Base-by-base conservation (phyloP, 2,888 invertebrate genomes). In the Caenorhabditis japonica region DNA sequence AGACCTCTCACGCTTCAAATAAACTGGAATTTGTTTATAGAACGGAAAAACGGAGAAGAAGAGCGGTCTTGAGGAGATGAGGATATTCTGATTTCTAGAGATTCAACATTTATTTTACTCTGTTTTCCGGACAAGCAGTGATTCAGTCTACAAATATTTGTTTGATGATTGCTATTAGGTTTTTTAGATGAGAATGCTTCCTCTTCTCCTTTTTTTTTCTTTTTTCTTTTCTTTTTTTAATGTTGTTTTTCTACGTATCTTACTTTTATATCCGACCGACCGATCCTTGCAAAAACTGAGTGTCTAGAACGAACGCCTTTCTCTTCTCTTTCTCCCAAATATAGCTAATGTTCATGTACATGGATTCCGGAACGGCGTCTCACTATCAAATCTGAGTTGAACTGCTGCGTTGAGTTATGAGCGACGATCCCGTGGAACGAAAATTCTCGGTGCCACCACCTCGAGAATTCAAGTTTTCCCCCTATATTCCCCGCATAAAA, bases 361-460 rank as follows among this genome's bases (percentile, higher is more conserved):
- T 66, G 66, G 56, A 66, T 56, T 49, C 53, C 25, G 23, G 39
- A 58, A 64, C 56, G 34, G 27, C 55, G 33, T 34, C 66, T 36
- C 51, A 17, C n/a, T 19, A 15, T 30, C 47, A 59, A 23, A 47
- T 36, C 52, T 68, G 53, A 60, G 33, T 19, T n/a, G n/a, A n/a
- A n/a, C n/a, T n/a, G n/a, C n/a, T n/a, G n/a, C n/a, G n/a, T n/a
- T 13, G 15, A 52, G 59, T 53, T 25, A 69, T 69, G 69, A 55
- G 25, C 33, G 73, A 74, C 47, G 73, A 74, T 36, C 64, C 64
- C 10, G 70, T 55, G 5, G 68, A 71, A 51, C 76, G 76, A 8
- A 73, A 74, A 58, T 76, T 76, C 39, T 76, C 76, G 17, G 73
- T 74, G 33, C 73, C 72, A 15, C 76, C 76, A n/a, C 76, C 76